Base-by-base conservation (phyloP, 2,113 vertebrate species). In the Fregetta grallaria region DNA sequence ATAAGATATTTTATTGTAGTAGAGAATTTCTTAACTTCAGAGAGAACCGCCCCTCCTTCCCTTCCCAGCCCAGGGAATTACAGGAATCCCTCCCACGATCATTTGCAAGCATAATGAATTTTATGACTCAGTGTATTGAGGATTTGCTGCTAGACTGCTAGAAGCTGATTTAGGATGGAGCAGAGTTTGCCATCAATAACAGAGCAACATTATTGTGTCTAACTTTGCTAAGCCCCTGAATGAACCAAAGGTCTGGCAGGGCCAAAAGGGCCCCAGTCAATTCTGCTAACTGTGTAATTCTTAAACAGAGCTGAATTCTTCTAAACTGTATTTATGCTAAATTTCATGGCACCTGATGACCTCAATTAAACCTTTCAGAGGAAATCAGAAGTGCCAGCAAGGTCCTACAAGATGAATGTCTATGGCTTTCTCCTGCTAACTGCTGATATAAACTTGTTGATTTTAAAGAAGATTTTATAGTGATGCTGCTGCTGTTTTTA, bases 351-450 rank as follows among this genome's bases (percentile, higher is more conserved):
- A 70, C 59, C 29, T 78, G 91, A 78, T 76, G 94, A 89, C 83
- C 78, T 96, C 96, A 97, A 96, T 96, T 97, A 97, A 97, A 93
- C 81, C 91, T 94, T 55, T 66, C 52, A 74, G 63, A 75, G 49
- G 62, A 84, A 96, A 93, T 71, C 71, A 83, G 63, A 95, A 84
- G 58, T 87, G 47, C 90, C 91, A 81, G 56, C 49, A 73, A 95
- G 68, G 77, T 94, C n/a, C 71, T 96, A 26, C n/a, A 94, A 97
- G 80, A 97, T 68, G 44, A 96, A 96, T 77, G 36, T 50, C 61
- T 45, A 42, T n/a, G 27, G 38, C 30, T 95, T 96, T 96, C 26
- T 93, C 19, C 34, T 80, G 36, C n/a, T 94, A 96, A 80, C 72
- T 89, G 74, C 72, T 56, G 73, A 62, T 73, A 88, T 77, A 90